Percentiles rank a stretch among this genome's conserved stretches.
These are phyloP conservation scores for Sebastes umbrosus DNA, from an alignment of 2,797 vertebrate species.

Conservation along the genomic window DNA sequence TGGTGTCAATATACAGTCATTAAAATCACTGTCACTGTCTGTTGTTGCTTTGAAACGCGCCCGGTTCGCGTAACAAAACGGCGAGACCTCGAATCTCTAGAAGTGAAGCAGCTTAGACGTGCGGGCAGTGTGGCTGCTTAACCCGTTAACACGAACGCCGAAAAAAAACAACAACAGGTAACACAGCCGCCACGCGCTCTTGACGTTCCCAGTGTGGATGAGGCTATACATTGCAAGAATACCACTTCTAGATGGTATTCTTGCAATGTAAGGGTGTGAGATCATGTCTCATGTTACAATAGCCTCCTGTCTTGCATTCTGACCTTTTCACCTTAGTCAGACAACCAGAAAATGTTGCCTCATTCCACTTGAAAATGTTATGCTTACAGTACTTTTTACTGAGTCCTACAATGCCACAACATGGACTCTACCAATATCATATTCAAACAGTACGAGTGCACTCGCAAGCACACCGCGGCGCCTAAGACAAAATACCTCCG, in stretches of 20 bases:
- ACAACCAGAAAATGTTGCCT: conserved; percentile 17
- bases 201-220: no score
- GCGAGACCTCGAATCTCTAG: no score
- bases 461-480: conserved; percentile 30
- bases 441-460: conserved; percentile 25
- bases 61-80: no score
- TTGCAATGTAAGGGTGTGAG: not conserved
- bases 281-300: not conserved
- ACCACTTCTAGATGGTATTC: not conserved
- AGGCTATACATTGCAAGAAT: not conserved
- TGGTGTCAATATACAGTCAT: no score
- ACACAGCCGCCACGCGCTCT: no score
- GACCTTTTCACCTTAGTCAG: conserved; percentile 6
- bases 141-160: no score
- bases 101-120: no score
- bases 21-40: no score
- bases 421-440: conserved; percentile 36
- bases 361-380: not conserved
- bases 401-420: conserved; percentile 6
- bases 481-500: conserved; percentile 49
- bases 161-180: no score
- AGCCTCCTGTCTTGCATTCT: not conserved
- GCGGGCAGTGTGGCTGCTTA: no score
- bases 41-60: no score
- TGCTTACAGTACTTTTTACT: conserved; percentile 9